Conservation (phyloP, 1,140 invertebrate genomes). For the Portunus trituberculatus region DNA sequence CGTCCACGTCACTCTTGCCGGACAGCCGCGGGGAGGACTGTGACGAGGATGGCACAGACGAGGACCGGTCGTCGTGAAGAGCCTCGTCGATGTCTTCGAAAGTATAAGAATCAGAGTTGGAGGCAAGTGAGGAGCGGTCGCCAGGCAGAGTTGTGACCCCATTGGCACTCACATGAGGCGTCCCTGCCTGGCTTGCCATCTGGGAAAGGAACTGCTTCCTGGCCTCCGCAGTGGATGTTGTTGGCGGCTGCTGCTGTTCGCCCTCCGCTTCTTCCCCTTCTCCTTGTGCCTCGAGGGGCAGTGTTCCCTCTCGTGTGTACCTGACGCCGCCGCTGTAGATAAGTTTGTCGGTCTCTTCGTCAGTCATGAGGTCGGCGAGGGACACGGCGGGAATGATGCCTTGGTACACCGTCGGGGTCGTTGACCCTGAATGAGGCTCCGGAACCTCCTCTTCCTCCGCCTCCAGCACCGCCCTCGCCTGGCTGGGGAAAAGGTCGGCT, state of each 20-base stretch:
- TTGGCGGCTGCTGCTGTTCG: conserved; percentile 44
- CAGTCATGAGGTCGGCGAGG: conserved; percentile 62
- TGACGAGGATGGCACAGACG: conserved; percentile 74
- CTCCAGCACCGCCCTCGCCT: conserved; percentile 44
- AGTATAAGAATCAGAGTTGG: conserved; percentile 82
- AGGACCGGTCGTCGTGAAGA: conserved; percentile 80
- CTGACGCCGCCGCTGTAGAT: conserved; percentile 77
- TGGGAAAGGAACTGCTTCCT: conserved; percentile 69
- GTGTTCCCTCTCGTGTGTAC: conserved; percentile 76
- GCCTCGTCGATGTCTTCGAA: conserved; percentile 86
- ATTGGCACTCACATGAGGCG: conserved; percentile 39
- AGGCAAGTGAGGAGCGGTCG: conserved; percentile 68
- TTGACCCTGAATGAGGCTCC: conserved; percentile 61
- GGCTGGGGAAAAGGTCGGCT: conserved; percentile 61
- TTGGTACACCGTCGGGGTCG: conserved; percentile 69
- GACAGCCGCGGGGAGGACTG: conserved; percentile 76
- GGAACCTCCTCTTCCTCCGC: conserved; percentile 43
- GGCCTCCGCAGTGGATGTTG: conserved; percentile 41
- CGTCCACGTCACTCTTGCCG: conserved; percentile 77
- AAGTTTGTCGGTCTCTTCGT: conserved; percentile 76
- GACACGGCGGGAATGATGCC: conserved; percentile 73
- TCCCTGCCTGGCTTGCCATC: conserved; percentile 54
- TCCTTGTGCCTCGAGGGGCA: conserved; percentile 50
- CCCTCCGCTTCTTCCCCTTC: conserved; percentile 57
- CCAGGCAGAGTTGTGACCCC: conserved; percentile 50